Evolutionary conservation across 2,888 invertebrate genomes (phyloP).

Genomic region (Eubasilissa splendida): DNA sequence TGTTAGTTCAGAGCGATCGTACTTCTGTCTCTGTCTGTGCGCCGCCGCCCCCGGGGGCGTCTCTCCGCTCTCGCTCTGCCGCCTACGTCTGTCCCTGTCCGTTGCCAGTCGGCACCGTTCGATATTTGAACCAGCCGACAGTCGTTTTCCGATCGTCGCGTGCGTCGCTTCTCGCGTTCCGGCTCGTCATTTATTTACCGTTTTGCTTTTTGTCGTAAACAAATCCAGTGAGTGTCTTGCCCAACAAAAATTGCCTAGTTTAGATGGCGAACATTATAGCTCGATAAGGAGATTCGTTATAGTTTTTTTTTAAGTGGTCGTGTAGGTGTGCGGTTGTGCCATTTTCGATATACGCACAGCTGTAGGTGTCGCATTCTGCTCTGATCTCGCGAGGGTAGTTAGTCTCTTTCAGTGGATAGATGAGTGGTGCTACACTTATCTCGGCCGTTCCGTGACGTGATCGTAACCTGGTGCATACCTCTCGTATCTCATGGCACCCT

Average conservation of each 20-base stretch:
- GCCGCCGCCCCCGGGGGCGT: constrained; percentile 42
- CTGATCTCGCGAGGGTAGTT: constrained; percentile 35
- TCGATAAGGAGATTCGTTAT: constrained; percentile 33
- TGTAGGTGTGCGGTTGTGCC: constrained; percentile 28
- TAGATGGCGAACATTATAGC: constrained; percentile 12
- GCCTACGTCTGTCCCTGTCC: constrained; percentile 31
- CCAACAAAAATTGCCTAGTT: neutral
- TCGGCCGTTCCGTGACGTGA: constrained; percentile 30
- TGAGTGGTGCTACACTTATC: constrained; percentile 36
- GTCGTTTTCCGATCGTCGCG: constrained; percentile 43
- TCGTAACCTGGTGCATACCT: constrained; percentile 15
- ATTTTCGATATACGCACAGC: constrained; percentile 11
- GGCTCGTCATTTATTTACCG: constrained; percentile 34
- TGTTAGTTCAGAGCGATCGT: neutral
- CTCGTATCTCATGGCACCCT: neutral
- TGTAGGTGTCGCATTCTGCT: constrained; percentile 25
- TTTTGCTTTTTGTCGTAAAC: constrained; percentile 44
- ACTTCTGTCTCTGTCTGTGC: constrained; percentile 36
- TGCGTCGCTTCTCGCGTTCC: neutral
- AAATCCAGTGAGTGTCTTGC: constrained; percentile 38
- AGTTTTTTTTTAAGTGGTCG: constrained; percentile 3
- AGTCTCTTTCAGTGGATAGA: neutral
- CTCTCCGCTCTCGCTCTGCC: constrained; percentile 37
- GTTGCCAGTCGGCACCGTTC: constrained; percentile 43
- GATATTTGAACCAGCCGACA: constrained; percentile 44